Conservation (phyloP, 2,797 vertebrate species). For the Kryptolebias ocellatus region DNA sequence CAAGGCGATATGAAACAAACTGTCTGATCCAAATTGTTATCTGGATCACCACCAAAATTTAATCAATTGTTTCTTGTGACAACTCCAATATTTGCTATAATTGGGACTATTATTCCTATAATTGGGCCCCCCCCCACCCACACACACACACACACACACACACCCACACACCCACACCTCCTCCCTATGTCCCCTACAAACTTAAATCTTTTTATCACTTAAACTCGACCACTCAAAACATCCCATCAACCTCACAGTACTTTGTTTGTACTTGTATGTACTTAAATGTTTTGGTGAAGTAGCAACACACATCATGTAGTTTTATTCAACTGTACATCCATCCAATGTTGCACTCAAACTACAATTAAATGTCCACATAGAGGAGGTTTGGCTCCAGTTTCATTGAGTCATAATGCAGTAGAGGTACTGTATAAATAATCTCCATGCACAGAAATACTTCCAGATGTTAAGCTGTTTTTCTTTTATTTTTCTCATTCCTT, state of each 20-base stretch:
- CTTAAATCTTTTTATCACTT: not conserved
- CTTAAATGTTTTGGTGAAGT: constrained; percentile 19
- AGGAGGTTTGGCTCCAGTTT: constrained; percentile 70
- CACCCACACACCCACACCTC: too few relatives aligned
- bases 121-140: too few relatives aligned
- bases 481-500: constrained; percentile 32
- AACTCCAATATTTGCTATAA: too few relatives aligned
- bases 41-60: too few relatives aligned
- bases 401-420: constrained; percentile 68
- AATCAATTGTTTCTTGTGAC: too few relatives aligned
- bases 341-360: constrained; percentile 75
- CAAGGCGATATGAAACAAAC: too few relatives aligned
- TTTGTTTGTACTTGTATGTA: too few relatives aligned
- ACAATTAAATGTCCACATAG: constrained; percentile 72
- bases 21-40: too few relatives aligned
- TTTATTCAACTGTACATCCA: constrained; percentile 57
- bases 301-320: constrained; percentile 43
- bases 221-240: not conserved
- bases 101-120: too few relatives aligned
- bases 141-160: too few relatives aligned
- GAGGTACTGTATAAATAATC: constrained; percentile 77
- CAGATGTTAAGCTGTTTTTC: constrained; percentile 70
- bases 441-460: constrained; percentile 72
- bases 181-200: not conserved
- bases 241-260: not conserved